Percentiles rank a stretch among this genome's conserved stretches.
These are phyloP conservation scores for Noctuana brunneofusca DNA, from an alignment of 2,888 invertebrate species.

Conservation along the genomic window DNA sequence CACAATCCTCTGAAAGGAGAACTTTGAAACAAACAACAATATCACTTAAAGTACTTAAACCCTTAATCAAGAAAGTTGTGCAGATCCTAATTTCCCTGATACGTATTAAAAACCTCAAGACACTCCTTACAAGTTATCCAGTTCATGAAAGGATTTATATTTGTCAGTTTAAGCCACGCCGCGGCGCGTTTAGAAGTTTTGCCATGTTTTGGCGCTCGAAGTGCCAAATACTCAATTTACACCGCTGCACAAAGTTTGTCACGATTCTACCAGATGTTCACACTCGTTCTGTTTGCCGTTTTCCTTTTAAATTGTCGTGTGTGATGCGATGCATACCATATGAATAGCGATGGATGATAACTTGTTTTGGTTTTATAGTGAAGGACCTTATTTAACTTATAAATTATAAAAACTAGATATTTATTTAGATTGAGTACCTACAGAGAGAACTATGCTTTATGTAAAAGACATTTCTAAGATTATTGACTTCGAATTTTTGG, in stretches of 20 bases:
- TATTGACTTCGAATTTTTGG: too few species aligned
- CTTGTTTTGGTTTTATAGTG: too few species aligned
- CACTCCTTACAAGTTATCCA: neutral
- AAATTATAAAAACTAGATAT: too few species aligned
- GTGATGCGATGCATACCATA: neutral
- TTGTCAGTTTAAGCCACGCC: constrained; percentile 24
- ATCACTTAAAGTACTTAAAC: too few species aligned
- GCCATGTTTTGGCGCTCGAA: constrained; percentile 10
- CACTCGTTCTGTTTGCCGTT: neutral
- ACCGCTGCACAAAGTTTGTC: constrained; percentile 20
- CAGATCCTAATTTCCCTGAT: neutral
- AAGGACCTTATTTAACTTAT: too few species aligned
- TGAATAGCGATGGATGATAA: neutral
- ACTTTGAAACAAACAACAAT: too few species aligned
- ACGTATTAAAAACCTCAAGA: neutral
- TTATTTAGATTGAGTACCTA: too few species aligned
- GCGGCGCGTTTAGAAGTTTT: constrained; percentile 27
- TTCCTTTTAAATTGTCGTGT: constrained; percentile 8
- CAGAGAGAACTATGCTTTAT: too few species aligned
- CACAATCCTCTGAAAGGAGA: too few species aligned
- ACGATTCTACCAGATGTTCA: neutral
- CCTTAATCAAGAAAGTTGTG: too few species aligned
- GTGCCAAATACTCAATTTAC: constrained; percentile 28
- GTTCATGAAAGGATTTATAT: constrained; percentile 20
- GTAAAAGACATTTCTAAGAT: too few species aligned